These are phyloP conservation scores for Ptychoptera albimana DNA, from an alignment of 2,888 invertebrate genomes.

Conservation along the genomic window DNA sequence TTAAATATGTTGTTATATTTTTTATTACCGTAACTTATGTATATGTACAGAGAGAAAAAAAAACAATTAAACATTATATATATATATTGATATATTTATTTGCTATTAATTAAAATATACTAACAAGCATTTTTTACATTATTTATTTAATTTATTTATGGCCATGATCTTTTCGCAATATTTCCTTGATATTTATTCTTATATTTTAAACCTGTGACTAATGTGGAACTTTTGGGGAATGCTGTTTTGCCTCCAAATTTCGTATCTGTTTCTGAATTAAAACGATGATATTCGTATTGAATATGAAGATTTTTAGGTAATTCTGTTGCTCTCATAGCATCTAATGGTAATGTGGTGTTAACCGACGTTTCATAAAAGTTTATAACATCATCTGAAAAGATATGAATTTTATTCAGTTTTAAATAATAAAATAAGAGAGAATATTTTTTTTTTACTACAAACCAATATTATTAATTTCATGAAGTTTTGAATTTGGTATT, in stretches of 20 bases:
- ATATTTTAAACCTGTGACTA: slow-evolving; percentile 68
- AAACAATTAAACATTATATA: too few species aligned
- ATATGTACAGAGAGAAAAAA: too few species aligned
- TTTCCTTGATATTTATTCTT: slow-evolving; percentile 67
- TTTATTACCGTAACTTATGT: too few species aligned
- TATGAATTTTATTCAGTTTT: too few species aligned
- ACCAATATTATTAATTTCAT: slow-evolving; percentile 56
- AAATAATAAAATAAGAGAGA: slow-evolving; percentile 9
- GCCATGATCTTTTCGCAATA: slow-evolving; percentile 45
- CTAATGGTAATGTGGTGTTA: slow-evolving; percentile 52
- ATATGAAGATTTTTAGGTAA: slow-evolving; percentile 80
- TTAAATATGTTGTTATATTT: too few species aligned
- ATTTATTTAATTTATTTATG: slow-evolving; percentile 21
- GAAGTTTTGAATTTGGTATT: slow-evolving; percentile 71
- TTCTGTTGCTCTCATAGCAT: slow-evolving; percentile 49
- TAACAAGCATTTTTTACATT: too few species aligned
- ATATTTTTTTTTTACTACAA: slow-evolving; percentile 18
- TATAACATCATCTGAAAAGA: slow-evolving; percentile 43
- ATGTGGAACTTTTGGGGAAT: slow-evolving; percentile 68
- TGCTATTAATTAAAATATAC: too few species aligned
- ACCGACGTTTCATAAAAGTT: slow-evolving; percentile 59
- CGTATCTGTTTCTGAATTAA: slow-evolving; percentile 64
- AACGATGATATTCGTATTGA: slow-evolving; percentile 63
- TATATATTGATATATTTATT: too few species aligned
- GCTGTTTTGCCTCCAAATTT: slow-evolving; percentile 63